Conservation (phyloP, 2,113 vertebrate genomes). For the Pelobates fuscus region DNA sequence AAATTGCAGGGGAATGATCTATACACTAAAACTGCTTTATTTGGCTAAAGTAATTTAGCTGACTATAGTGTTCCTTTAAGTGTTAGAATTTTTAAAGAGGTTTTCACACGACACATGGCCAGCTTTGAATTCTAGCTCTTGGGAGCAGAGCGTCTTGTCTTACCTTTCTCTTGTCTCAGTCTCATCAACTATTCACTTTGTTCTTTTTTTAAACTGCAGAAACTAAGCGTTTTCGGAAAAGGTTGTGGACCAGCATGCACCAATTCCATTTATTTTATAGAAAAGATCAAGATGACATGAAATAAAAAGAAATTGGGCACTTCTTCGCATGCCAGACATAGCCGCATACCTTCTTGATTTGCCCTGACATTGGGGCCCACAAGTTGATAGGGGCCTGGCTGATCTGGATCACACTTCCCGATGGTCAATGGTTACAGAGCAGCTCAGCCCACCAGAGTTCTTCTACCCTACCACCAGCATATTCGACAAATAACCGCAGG, state of each 20-base stretch:
- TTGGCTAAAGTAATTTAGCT: no score
- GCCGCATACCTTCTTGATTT: no score
- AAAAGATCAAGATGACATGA: neutral
- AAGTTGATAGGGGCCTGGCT: no score
- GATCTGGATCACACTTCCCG: no score
- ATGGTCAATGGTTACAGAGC: no score
- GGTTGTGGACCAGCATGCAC: neutral
- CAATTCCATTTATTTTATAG: neutral
- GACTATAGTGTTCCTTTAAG: neutral
- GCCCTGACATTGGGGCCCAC: no score
- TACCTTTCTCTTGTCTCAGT: neutral
- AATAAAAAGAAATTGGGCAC: neutral
- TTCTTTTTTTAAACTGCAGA: neutral
- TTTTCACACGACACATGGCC: neutral
- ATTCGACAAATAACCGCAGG: no score
- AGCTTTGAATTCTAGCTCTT: neutral
- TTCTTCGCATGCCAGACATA: no score
- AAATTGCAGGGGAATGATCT: no score
- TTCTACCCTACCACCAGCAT: no score
- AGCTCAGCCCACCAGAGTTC: no score
- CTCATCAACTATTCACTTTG: neutral
- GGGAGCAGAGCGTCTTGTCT: neutral
- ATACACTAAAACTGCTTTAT: no score
- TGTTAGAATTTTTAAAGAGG: neutral
- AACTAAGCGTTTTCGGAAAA: neutral